A percentile compares a stretch with the other conserved stretches of the same genome.
Conservation (phyloP, 2,888 invertebrate genomes). For the Philopedon plagiatum region DNA sequence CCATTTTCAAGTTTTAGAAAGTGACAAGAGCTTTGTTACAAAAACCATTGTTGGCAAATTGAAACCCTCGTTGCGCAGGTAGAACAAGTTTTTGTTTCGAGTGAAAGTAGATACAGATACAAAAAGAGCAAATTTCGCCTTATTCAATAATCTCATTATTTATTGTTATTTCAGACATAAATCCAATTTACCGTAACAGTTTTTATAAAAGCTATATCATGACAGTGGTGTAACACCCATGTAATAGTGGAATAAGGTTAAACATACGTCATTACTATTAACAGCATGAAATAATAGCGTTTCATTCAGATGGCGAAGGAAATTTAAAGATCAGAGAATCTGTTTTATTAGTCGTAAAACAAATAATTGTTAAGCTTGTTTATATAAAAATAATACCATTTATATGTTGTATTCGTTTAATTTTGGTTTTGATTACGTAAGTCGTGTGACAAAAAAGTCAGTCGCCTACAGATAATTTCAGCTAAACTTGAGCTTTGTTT, state of each 20-base stretch:
- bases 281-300: background rate
- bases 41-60: background rate
- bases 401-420: too few relatives aligned
- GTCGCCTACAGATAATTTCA: too few relatives aligned
- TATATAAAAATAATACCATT: too few relatives aligned
- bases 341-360: background rate
- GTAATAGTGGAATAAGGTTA: constrained; percentile 28
- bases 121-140: background rate
- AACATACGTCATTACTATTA: background rate
- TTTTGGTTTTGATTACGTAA: too few relatives aligned
- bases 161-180: background rate
- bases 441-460: too few relatives aligned
- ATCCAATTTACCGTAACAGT: background rate
- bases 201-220: background rate
- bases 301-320: background rate
- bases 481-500: too few relatives aligned
- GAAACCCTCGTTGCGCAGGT: background rate
- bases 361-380: too few relatives aligned
- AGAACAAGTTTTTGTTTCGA: background rate
- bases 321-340: background rate
- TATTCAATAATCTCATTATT: background rate
- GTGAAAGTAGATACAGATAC: background rate
- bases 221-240: background rate
- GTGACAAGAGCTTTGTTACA: background rate
- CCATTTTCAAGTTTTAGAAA: background rate